Evolutionary conservation across 2,888 invertebrate species (phyloP).

Genomic region (Cataglyphis altisquamis): DNA sequence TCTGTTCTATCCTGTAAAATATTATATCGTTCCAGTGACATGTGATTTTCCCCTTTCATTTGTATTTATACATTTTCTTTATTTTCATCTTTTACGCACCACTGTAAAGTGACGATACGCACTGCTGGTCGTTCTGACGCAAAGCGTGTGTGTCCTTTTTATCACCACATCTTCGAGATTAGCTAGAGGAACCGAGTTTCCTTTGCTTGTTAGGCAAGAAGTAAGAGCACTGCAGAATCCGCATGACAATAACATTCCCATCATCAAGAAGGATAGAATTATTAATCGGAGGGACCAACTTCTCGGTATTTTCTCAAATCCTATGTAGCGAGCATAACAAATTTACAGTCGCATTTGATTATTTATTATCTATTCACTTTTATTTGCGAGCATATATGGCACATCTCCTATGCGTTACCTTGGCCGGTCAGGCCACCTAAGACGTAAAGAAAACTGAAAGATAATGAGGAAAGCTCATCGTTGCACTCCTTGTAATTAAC

Average conservation of each 20-base stretch:
- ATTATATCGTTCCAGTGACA: not conserved
- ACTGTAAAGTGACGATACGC: constrained; percentile 81
- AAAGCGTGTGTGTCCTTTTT: constrained; percentile 83
- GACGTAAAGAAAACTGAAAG: constrained; percentile 75
- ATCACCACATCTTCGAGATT: constrained; percentile 83
- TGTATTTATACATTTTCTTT: constrained; percentile 16
- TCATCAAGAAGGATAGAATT: constrained; percentile 72
- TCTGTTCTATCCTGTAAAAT: constrained; percentile 57
- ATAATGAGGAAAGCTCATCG: constrained; percentile 71
- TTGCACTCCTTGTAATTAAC: constrained; percentile 64
- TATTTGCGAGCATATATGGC: not conserved
- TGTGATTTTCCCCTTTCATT: not conserved
- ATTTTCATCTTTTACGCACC: constrained; percentile 44
- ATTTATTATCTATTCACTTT: not conserved
- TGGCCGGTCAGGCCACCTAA: constrained; percentile 78
- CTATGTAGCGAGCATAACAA: constrained; percentile 58
- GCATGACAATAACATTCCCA: constrained; percentile 78
- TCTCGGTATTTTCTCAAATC: constrained; percentile 74
- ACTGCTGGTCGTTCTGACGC: constrained; percentile 85
- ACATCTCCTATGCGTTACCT: constrained; percentile 66
- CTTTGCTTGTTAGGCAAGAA: constrained; percentile 84
- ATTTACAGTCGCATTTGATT: not conserved
- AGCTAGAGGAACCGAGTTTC: constrained; percentile 82
- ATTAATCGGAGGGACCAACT: constrained; percentile 77
- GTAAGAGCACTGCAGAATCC: constrained; percentile 82